Evolutionary conservation across 2,113 vertebrate species (phyloP), one percentile per base, ranked within the genome.

Genomic region (Promerops cafer): DNA sequence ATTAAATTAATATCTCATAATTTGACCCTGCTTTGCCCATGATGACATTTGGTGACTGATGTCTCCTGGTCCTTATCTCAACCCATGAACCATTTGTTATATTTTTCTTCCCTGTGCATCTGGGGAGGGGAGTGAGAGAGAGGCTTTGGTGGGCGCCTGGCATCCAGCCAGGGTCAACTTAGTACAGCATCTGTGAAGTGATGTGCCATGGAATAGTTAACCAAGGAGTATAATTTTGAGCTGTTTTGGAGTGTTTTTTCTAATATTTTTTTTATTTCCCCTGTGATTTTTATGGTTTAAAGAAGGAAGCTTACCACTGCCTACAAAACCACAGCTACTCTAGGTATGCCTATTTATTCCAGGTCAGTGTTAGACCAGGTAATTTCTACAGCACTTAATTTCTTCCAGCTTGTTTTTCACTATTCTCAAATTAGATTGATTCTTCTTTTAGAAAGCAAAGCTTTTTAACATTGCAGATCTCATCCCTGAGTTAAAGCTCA

Each of bases 371-470:
- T 91, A 81, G 86, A 93, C 68, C 64, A 88, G 61, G 56, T 82
- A 83, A 95, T 97, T 97, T 97, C 86, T 77, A 93, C 39, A 83
- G 87, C 8, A 35, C 39, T 87, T 88, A 68, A 63, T 69, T 97
- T 94, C 89, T 91, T 92, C 87, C 86, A 87, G 64, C 72, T 95
- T 87, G 74, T 93, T 95, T 97, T 77, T 72, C 71, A 84, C 77
- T 97, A 87, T 96, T 94, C 95, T 97, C 92, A 96, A 95, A 96
- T 96, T 92, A 95, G 89, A 97, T 97, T 96, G 95, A 97, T 95
- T 97, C 79, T 94, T 60, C 37, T 89, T 87, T 97, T 86, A 94
- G 80, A 97, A 96, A 97, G 90, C 28, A 97, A 94, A 96, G 80
- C 39, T 95, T 97, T 97, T 97, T 97, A 98, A 96, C 97, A 91